phyloP scores from a whole-genome alignment of 2,113 vertebrate species.

The Protomyctophum bolini region DNA sequence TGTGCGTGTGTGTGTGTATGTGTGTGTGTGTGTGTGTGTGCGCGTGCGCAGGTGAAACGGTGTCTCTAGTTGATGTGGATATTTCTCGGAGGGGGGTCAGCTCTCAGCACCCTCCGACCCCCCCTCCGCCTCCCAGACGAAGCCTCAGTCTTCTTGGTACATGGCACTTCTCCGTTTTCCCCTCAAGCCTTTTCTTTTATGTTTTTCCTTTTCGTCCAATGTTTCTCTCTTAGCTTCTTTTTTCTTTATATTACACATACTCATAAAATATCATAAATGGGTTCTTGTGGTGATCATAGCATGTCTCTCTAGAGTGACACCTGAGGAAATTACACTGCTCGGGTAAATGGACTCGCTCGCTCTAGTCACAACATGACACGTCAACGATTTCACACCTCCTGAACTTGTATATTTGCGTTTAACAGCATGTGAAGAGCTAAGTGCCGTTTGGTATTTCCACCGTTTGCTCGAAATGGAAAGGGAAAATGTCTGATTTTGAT shows the following conservation, averaged over 20 bases:
- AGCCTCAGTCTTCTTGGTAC: constrained; percentile 95
- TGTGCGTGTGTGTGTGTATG: constrained; percentile 33
- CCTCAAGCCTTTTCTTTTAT: neutral
- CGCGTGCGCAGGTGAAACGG: constrained; percentile 85
- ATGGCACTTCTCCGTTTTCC: constrained; percentile 3
- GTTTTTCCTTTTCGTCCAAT: neutral
- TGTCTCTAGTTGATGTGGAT: constrained; percentile 93
- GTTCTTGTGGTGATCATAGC: too few species aligned
- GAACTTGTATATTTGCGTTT: too few species aligned
- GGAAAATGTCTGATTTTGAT: too few species aligned
- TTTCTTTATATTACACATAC: neutral
- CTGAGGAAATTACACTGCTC: too few species aligned
- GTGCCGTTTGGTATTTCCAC: too few species aligned
- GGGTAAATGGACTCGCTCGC: too few species aligned
- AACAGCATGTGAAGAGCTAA: too few species aligned
- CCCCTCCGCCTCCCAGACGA: constrained; percentile 89
- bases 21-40: constrained; percentile 30
- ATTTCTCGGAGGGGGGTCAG: constrained; percentile 86
- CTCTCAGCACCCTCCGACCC: constrained; percentile 90
- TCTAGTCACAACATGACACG: too few species aligned
- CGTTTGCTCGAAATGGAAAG: too few species aligned
- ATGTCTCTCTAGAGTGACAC: too few species aligned
- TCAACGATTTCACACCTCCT: too few species aligned
- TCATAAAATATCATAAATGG: too few species aligned
- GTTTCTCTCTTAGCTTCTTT: neutral